Percentiles rank a stretch among this genome's conserved stretches.
These are phyloP conservation scores for Craterocephalus amniculus DNA, from an alignment of 2,797 vertebrate species.

Conservation along the genomic window DNA sequence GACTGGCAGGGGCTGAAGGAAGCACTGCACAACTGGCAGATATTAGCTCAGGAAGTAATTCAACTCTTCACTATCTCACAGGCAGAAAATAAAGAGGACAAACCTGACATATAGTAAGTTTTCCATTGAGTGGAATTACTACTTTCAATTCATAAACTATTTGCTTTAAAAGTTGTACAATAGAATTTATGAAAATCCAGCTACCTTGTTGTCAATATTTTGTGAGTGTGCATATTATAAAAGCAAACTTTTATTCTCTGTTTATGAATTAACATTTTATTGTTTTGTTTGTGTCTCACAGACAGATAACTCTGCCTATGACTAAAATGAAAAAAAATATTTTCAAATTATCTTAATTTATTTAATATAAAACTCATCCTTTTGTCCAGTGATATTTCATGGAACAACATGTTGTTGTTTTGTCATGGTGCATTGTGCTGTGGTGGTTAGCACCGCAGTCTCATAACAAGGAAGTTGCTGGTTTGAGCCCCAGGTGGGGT, in stretches of 20 bases:
- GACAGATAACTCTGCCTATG: not conserved
- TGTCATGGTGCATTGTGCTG: not conserved
- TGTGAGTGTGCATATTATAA: not conserved
- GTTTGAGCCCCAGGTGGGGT: too few relatives aligned
- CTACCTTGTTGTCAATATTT: not conserved
- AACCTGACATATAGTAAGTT: constrained; percentile 62
- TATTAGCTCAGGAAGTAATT: constrained; percentile 67
- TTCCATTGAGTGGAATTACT: not conserved
- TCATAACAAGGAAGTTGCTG: too few relatives aligned
- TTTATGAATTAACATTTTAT: not conserved
- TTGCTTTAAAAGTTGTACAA: not conserved
- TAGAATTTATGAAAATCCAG: not conserved
- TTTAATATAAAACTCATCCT: too few relatives aligned
- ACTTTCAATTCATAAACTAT: not conserved
- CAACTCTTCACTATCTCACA: constrained; percentile 54
- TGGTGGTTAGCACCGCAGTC: too few relatives aligned
- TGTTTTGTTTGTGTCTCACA: not conserved
- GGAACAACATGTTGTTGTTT: not conserved
- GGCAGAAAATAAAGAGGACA: constrained; percentile 45
- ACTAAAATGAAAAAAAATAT: not conserved
- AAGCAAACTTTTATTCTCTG: not conserved
- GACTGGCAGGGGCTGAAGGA: constrained; percentile 77
- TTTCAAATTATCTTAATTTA: not conserved
- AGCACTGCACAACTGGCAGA: constrained; percentile 71
- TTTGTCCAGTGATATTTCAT: too few relatives aligned